Percentiles rank a stretch among this genome's conserved stretches.
Conservation (phyloP, 2,113 vertebrate genomes). For the Saguinus imperator region DNA sequence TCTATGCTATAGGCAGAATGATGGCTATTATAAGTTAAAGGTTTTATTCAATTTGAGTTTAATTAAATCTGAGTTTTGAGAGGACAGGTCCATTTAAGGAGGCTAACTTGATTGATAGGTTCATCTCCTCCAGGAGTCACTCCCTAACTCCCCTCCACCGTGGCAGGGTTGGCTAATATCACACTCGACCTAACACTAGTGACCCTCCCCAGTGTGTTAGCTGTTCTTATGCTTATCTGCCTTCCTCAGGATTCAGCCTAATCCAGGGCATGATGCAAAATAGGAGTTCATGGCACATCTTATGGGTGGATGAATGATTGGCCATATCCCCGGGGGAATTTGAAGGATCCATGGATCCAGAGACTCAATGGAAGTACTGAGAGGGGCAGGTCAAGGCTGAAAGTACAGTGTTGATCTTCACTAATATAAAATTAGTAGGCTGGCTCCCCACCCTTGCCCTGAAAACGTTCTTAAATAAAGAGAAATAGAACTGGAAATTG, state of each 20-base stretch:
- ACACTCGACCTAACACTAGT: not conserved
- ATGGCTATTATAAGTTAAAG: not conserved
- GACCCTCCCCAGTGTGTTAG: too few species aligned
- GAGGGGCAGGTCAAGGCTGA: not conserved
- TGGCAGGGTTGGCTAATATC: too few species aligned
- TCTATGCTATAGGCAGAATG: not conserved
- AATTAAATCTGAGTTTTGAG: not conserved
- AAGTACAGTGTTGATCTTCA: not conserved
- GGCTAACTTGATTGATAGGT: not conserved
- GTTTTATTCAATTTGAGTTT: not conserved
- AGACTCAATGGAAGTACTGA: not conserved
- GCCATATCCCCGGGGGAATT: too few species aligned
- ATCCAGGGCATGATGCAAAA: rapidly evolving
- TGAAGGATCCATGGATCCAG: not conserved
- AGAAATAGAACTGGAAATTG: not conserved
- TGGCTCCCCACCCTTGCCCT: not conserved
- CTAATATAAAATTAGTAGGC: not conserved
- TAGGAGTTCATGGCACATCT: not conserved
- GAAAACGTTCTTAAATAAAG: constrained; percentile 6
- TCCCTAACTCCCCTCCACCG: not conserved
- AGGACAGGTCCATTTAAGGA: not conserved
- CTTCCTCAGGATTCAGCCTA: not conserved
- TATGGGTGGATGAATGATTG: not conserved
- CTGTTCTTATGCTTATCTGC: not conserved
- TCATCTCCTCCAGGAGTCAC: not conserved